Evolutionary conservation across 2,888 invertebrate genomes (phyloP).

Genomic region (Dryobotodes eremita): DNA sequence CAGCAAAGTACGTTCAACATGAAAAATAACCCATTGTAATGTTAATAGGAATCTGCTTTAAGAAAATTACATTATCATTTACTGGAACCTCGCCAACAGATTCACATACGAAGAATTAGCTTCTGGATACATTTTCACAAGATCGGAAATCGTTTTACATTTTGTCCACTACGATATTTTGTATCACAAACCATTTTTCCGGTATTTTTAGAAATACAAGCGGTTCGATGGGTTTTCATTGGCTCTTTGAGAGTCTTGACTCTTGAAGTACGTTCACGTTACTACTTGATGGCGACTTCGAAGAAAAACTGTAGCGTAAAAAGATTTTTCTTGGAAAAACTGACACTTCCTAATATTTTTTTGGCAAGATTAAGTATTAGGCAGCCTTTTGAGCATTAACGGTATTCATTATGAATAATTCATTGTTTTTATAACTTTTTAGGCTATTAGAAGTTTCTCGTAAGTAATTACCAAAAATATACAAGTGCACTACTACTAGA

Average conservation of each 20-base stretch:
- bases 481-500: background rate
- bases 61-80: constrained; percentile 36
- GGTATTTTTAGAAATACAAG: constrained; percentile 23
- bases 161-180: constrained; percentile 29
- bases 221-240: constrained; percentile 23
- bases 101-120: constrained; percentile 16
- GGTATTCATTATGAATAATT: background rate
- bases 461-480: background rate
- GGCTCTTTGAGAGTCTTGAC: constrained; percentile 18
- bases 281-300: background rate
- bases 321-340: constrained; percentile 3
- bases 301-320: background rate
- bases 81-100: constrained; percentile 28
- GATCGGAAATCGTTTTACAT: constrained; percentile 40
- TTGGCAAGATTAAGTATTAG: background rate
- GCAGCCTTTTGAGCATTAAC: background rate
- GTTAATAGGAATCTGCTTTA: constrained; percentile 7
- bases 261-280: background rate
- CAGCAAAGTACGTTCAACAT: constrained; percentile 4
- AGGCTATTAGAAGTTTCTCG: background rate
- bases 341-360: background rate
- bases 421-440: background rate
- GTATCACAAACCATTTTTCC: constrained; percentile 9
- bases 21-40: constrained; percentile 25
- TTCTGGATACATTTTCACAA: constrained; percentile 26